phyloP scores from a whole-genome alignment of 2,888 invertebrate species.

The Drosophila acutilabella region DNA sequence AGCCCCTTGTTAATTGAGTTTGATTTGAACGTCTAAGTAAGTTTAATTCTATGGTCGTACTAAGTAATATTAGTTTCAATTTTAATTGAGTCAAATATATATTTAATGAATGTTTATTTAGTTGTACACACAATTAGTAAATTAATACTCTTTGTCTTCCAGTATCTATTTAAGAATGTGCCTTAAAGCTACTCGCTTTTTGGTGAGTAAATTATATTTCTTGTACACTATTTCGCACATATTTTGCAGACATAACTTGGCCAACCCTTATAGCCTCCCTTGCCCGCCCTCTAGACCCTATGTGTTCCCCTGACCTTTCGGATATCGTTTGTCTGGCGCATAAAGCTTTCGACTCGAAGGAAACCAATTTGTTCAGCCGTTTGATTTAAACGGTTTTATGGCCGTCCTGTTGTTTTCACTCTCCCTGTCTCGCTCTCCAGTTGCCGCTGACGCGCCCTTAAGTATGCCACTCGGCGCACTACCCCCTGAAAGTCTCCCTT shows the following conservation, averaged over 20 bases:
- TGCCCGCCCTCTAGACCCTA: not conserved
- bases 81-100: too few species aligned
- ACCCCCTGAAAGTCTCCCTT: not conserved
- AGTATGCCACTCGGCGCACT: slow-evolving; percentile 71
- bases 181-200: not conserved
- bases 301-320: slow-evolving; percentile 13
- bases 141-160: too few species aligned
- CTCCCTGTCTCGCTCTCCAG: slow-evolving; percentile 7
- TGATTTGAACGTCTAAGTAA: too few species aligned
- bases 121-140: too few species aligned
- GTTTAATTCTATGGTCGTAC: too few species aligned
- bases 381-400: slow-evolving; percentile 82
- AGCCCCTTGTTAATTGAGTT: too few species aligned
- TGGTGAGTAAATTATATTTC: not conserved
- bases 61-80: too few species aligned
- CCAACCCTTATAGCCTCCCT: slow-evolving; percentile 41
- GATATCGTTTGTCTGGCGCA: slow-evolving; percentile 57
- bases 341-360: slow-evolving; percentile 81
- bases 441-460: slow-evolving; percentile 68
- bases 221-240: slow-evolving; percentile 2
- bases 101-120: too few species aligned
- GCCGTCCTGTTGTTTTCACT: slow-evolving; percentile 78
- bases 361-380: slow-evolving; percentile 81
- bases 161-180: not conserved
- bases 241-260: slow-evolving; percentile 5